These are phyloP conservation scores for Odontocolon sp. DNA, from an alignment of 2,888 invertebrate species.

Conservation along the genomic window DNA sequence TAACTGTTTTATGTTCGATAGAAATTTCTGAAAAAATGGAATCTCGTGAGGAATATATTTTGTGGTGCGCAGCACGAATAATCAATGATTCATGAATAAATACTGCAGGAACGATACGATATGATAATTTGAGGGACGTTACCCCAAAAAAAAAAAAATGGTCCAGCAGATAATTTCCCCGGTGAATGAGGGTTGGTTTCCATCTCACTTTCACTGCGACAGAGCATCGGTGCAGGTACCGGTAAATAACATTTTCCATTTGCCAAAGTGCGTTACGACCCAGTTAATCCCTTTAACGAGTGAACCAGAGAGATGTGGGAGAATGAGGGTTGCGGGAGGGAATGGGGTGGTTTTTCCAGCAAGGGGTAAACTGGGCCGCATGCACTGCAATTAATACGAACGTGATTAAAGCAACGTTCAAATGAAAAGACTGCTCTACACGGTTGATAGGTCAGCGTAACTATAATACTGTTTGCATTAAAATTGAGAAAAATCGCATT, in stretches of 20 bases:
- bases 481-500: neutral
- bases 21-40: too few species aligned
- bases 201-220: conserved; percentile 37
- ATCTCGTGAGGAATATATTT: too few species aligned
- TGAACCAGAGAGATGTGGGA: conserved; percentile 18
- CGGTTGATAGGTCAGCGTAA: neutral
- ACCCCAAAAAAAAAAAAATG: conserved; percentile 1
- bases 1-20: too few species aligned
- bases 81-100: conserved; percentile 10
- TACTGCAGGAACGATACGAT: conserved; percentile 15
- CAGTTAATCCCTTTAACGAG: conserved; percentile 57
- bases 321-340: neutral
- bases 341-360: conserved; percentile 31
- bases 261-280: conserved; percentile 61
- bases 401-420: conserved; percentile 59
- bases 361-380: conserved; percentile 54
- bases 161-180: conserved; percentile 35
- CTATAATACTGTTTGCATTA: neutral
- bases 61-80: too few species aligned
- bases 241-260: conserved; percentile 60
- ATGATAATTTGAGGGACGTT: conserved; percentile 35
- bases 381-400: conserved; percentile 61
- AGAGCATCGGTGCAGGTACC: conserved; percentile 41
- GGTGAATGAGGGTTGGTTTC: conserved; percentile 5
- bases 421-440: conserved; percentile 46